Conservation (phyloP, 2,888 invertebrate genomes). For the Lepidocyrtinus sp. region DNA sequence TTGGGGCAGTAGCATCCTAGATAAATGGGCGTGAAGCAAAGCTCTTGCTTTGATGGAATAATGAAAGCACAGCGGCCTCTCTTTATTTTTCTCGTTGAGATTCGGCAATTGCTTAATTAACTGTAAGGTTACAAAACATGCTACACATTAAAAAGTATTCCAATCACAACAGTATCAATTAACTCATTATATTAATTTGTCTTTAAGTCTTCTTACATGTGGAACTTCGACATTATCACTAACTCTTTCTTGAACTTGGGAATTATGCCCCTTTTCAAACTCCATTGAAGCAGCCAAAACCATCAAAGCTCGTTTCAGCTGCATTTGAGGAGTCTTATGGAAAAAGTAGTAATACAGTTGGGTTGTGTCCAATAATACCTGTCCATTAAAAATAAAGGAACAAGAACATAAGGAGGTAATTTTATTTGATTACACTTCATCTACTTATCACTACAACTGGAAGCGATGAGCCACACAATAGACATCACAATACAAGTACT, state of each 20-base stretch:
- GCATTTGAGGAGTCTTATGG: constrained; percentile 96
- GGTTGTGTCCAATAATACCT: constrained; percentile 95
- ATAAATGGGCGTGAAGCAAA: constrained; percentile 94
- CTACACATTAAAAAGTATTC: not conserved
- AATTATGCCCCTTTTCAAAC: constrained; percentile 94
- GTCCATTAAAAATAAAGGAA: constrained; percentile 16
- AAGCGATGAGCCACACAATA: too few species aligned
- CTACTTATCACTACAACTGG: too few species aligned
- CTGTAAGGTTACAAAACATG: constrained; percentile 73
- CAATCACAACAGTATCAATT: not conserved
- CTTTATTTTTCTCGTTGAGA: constrained; percentile 96
- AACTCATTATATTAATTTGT: not conserved
- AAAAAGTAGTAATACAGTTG: constrained; percentile 97
- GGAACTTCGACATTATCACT: constrained; percentile 97
- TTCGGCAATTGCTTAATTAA: constrained; percentile 92
- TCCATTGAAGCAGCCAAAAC: constrained; percentile 97
- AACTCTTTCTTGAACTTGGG: constrained; percentile 92
- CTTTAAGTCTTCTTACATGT: constrained; percentile 76
- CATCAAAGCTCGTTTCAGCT: constrained; percentile 95
- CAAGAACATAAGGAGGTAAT: too few species aligned
- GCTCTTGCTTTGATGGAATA: constrained; percentile 92
- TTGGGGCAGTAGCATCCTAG: constrained; percentile 84
- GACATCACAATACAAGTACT: constrained; percentile 8
- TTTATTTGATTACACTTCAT: too few species aligned
- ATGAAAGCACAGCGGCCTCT: constrained; percentile 90